These are phyloP conservation scores for Drosophila fungiperda DNA, from an alignment of 2,888 invertebrate genomes.

Conservation along the genomic window DNA sequence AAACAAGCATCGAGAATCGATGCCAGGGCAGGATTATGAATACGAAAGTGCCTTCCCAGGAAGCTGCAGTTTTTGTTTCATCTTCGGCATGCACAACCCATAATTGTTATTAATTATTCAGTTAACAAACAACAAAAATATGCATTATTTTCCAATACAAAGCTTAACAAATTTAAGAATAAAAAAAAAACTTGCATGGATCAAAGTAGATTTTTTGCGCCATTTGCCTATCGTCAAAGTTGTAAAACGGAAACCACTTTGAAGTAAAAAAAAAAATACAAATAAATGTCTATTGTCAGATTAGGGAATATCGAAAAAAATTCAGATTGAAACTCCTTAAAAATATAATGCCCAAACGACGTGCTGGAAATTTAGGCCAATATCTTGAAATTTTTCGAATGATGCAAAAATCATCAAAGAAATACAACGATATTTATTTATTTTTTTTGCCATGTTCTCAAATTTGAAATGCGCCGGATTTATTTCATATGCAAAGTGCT, in stretches of 20 bases:
- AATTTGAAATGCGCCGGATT: not conserved
- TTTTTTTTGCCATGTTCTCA: not conserved
- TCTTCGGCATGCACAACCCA: conserved; percentile 22
- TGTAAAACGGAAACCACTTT: not conserved
- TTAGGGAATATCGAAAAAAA: not conserved
- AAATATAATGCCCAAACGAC: not conserved
- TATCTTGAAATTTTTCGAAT: not conserved
- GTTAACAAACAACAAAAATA: not conserved
- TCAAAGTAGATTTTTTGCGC: no score
- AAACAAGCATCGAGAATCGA: not conserved
- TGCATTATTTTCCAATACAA: not conserved
- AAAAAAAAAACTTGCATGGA: not conserved
- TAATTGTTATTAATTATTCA: not conserved
- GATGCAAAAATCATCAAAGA: not conserved
- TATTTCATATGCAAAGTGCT: not conserved
- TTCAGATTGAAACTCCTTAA: not conserved
- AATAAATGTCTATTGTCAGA: not conserved
- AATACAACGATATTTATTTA: not conserved
- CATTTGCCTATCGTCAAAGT: not conserved
- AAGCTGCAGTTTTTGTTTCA: conserved; percentile 16
- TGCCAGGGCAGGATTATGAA: conserved; percentile 47
- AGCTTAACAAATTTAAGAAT: not conserved
- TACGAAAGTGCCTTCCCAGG: conserved; percentile 30
- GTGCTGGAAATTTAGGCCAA: not conserved
- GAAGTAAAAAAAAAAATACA: not conserved